Base-by-base conservation (phyloP, 2,797 vertebrate genomes). In the Rhabdomys pumilio region DNA sequence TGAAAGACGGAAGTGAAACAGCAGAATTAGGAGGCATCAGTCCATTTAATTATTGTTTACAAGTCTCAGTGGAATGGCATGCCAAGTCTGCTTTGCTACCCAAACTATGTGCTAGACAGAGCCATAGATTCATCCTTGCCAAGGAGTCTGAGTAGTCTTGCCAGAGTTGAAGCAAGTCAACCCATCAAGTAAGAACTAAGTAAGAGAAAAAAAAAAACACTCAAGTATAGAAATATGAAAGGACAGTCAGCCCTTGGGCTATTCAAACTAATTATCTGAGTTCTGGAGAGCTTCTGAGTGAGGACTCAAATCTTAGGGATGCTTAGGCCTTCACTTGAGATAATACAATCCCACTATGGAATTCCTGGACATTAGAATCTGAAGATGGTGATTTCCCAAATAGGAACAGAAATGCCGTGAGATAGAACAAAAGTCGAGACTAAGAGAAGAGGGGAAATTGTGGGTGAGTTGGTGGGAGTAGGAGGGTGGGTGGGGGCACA, bases 41-140 rank as follows among this genome's bases (percentile, higher is more conserved):
- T 89, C 91, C 92, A 84, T 63, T 93, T 96, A 97, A 97, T 95
- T 93, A 90, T 63, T 95, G 93, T 96, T 97, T 97, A 93, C 90
- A 90, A 88, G 67, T 24, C 79, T 89, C 86, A 34, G 69, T 20
- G 53, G 95, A 93, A 83, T 57, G 50, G 19, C 67, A 34, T 50
- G 81, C 96, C 96, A 90, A 92, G 50, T 84, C 77, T 85, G 59
- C 69, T 86, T 80, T 67, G 73, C 84, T 47, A 59, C 92, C 72
- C 83, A 95, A 75, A 53, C 92, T n/a, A 31, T 31, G 17, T 29
- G 87, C 89, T 80, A 44, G 41, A 72, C 47, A 73, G 75, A 89
- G 65, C 20, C 65, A 22, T 2, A 73, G 84, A 14, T 57, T 93
- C 89, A 63, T 24, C 72, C 14, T 47, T 94, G 92, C 91, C 89